Conservation (phyloP, 1,140 invertebrate genomes). For the Orchestia grillus region DNA sequence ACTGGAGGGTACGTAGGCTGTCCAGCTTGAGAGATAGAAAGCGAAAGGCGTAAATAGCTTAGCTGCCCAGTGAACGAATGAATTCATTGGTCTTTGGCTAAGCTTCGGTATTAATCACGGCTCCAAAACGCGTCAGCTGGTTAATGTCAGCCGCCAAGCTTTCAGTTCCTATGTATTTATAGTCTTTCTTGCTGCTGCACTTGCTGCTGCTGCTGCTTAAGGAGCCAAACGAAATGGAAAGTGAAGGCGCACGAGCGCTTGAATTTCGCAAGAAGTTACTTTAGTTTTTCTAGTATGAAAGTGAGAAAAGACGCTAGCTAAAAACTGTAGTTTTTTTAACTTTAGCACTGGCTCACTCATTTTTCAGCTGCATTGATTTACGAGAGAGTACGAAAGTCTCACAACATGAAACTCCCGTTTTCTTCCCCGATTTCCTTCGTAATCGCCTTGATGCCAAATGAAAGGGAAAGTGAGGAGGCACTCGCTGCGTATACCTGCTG, state of each 20-base stretch:
- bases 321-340: background rate
- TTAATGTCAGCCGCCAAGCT: background rate
- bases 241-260: background rate
- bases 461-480: constrained; percentile 6
- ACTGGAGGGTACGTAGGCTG: background rate
- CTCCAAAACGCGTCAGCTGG: background rate
- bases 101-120: background rate
- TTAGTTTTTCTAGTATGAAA: background rate
- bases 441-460: background rate
- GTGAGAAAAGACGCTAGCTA: background rate
- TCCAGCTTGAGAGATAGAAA: background rate
- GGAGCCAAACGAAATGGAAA: background rate
- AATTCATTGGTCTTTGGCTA: background rate
- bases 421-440: background rate
- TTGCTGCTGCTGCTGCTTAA: background rate
- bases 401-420: background rate
- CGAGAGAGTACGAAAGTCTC: background rate
- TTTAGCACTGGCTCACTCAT: background rate
- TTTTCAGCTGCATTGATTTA: background rate
- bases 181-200: too few species aligned
- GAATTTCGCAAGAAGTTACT: background rate
- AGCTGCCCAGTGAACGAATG: background rate
- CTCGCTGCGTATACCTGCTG: background rate
- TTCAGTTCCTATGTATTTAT: background rate
- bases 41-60: background rate